These are phyloP conservation scores for Malurus elegans DNA, from an alignment of 2,113 vertebrate genomes.

Conservation along the genomic window DNA sequence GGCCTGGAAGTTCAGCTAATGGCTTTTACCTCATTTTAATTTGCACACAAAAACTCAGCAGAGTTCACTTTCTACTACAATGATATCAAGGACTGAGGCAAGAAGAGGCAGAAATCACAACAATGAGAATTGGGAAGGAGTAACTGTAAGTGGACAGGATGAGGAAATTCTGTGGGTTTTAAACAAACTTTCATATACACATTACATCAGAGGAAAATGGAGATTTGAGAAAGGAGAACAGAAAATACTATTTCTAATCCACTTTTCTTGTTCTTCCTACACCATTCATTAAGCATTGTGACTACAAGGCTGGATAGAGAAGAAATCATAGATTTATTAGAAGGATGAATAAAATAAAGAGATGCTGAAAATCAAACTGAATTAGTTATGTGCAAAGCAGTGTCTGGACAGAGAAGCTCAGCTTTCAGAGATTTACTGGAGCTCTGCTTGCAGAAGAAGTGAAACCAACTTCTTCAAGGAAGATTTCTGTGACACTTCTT, in stretches of 20 bases:
- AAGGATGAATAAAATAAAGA: not conserved
- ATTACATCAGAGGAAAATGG: not conserved
- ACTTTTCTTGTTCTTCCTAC: not conserved
- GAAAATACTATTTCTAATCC: not conserved
- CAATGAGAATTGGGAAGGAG: not conserved
- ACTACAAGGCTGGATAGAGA: not conserved
- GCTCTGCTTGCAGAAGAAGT: not conserved
- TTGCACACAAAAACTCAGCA: not conserved
- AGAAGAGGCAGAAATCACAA: not conserved
- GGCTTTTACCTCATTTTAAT: not conserved
- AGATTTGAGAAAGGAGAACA: not conserved
- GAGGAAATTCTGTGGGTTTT: not conserved
- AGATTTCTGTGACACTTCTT: not conserved
- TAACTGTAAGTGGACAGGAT: not conserved
- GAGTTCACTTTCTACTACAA: not conserved
- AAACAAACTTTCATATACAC: not conserved
- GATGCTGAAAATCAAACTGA: not conserved
- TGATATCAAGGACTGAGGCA: not conserved
- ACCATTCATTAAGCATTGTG: not conserved
- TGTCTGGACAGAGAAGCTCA: not conserved
- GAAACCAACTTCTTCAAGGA: not conserved
- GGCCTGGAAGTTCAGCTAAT: not conserved
- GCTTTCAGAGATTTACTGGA: not conserved
- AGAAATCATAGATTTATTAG: not conserved
- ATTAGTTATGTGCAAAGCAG: not conserved